Percentiles rank a stretch among this genome's conserved stretches.
These are phyloP conservation scores for Mactra quadrangularis DNA, from an alignment of 1,140 invertebrate genomes.

Conservation along the genomic window DNA sequence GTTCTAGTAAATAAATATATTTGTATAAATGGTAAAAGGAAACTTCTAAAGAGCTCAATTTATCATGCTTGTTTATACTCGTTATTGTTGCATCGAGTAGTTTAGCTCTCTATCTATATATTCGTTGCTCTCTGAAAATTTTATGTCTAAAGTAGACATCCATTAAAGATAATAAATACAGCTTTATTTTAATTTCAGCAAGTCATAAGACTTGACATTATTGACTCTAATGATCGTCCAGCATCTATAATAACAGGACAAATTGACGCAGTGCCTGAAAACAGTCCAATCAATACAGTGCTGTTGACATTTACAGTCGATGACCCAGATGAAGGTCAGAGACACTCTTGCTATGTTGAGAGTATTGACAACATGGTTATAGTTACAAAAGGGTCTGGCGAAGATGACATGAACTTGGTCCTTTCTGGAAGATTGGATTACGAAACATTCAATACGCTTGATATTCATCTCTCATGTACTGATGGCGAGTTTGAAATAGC, in stretches of 20 bases:
- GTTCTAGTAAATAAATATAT: too few relatives aligned
- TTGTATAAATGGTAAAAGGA: too few relatives aligned
- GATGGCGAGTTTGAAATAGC: conserved; percentile 69
- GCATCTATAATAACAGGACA: conserved; percentile 64
- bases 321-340: conserved; percentile 70
- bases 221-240: conserved; percentile 71
- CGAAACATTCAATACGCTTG: conserved; percentile 48
- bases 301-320: conserved; percentile 66
- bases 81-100: too few relatives aligned
- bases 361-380: conserved; percentile 55
- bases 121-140: too few relatives aligned
- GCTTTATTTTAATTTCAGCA: conserved; percentile 67
- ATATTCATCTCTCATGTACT: conserved; percentile 62
- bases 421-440: conserved; percentile 62
- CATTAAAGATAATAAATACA: too few relatives aligned
- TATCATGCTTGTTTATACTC: too few relatives aligned
- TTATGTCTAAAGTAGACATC: too few relatives aligned
- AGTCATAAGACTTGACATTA: conserved; percentile 66
- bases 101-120: too few relatives aligned
- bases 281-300: conserved; percentile 37
- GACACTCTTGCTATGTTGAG: conserved; percentile 65
- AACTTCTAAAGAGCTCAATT: too few relatives aligned
- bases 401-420: conserved; percentile 42
- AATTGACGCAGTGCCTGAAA: conserved; percentile 54
- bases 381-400: conserved; percentile 52